Evolutionary conservation across 2,797 vertebrate genomes (phyloP).

Genomic region (Mus caroli): DNA sequence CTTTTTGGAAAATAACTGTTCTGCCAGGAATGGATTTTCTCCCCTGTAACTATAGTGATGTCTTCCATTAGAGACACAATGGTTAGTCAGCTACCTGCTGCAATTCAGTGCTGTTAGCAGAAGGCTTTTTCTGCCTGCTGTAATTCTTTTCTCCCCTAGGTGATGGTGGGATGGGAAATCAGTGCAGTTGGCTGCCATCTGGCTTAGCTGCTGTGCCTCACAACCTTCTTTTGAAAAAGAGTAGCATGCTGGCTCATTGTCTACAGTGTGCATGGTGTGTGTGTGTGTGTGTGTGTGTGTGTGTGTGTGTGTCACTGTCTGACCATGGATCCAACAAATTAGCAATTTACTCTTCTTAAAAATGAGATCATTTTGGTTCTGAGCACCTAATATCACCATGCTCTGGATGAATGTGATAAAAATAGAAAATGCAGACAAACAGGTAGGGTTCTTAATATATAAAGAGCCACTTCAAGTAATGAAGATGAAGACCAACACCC

Average conservation of each 20-base stretch:
- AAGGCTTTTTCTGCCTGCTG: slow-evolving; percentile 1
- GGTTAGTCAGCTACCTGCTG: background rate
- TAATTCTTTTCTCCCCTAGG: background rate
- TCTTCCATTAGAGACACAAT: slow-evolving; percentile 35
- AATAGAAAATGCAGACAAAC: background rate
- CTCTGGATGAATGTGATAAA: background rate
- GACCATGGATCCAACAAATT: background rate
- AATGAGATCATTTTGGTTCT: slow-evolving; percentile 15
- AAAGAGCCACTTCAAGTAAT: slow-evolving; percentile 19
- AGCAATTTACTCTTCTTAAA: slow-evolving; percentile 16
- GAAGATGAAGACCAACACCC: background rate
- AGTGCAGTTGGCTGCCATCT: background rate
- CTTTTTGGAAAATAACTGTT: slow-evolving; percentile 47
- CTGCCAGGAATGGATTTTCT: background rate
- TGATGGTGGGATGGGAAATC: background rate
- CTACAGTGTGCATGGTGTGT: background rate
- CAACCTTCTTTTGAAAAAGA: background rate
- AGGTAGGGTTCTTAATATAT: background rate
- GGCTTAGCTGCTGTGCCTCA: background rate
- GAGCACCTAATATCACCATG: background rate
- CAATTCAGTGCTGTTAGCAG: background rate
- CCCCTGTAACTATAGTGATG: background rate
- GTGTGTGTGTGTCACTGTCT: background rate
- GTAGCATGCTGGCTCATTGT: background rate
- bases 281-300: background rate